These are phyloP conservation scores for Nysson spinosus DNA, from an alignment of 2,888 invertebrate species.

Conservation along the genomic window DNA sequence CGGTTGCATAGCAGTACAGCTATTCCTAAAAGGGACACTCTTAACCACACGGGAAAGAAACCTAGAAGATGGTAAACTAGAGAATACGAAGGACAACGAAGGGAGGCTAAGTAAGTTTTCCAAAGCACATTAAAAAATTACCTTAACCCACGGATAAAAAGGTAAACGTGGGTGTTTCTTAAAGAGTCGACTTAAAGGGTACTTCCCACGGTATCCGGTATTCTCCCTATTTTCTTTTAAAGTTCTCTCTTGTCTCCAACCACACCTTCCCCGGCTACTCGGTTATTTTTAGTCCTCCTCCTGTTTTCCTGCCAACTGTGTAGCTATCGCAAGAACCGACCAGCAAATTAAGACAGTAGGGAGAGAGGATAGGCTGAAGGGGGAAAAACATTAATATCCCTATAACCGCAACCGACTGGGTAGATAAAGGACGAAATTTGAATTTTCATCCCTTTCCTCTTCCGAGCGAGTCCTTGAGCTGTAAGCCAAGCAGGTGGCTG, in stretches of 20 bases:
- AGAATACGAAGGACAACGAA: not conserved
- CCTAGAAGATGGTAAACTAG: not conserved
- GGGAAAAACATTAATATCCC: conserved; percentile 58
- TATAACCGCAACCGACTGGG: conserved; percentile 33
- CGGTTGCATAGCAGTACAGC: conserved; percentile 23
- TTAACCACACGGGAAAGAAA: not conserved
- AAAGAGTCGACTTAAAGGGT: conserved; percentile 34
- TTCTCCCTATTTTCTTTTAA: not conserved
- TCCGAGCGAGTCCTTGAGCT: not conserved
- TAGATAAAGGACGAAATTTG: conserved; percentile 65
- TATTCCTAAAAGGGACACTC: not conserved
- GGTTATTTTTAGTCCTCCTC: not conserved
- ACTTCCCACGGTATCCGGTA: conserved; percentile 5
- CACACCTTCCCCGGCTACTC: not conserved
- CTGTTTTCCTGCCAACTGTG: not conserved
- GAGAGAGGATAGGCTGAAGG: conserved; percentile 6
- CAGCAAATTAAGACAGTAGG: conserved; percentile 4
- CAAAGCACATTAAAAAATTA: conserved; percentile 51
- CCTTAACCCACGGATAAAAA: conserved; percentile 43
- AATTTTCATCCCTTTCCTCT: conserved; percentile 53
- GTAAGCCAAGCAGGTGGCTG: not conserved
- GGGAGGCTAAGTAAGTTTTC: conserved; percentile 38
- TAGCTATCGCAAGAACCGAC: not conserved
- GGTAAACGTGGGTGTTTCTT: conserved; percentile 40
- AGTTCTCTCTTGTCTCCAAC: not conserved